These are phyloP conservation scores for Hyperopisus bebe DNA, from an alignment of 2,113 vertebrate species.

Conservation along the genomic window DNA sequence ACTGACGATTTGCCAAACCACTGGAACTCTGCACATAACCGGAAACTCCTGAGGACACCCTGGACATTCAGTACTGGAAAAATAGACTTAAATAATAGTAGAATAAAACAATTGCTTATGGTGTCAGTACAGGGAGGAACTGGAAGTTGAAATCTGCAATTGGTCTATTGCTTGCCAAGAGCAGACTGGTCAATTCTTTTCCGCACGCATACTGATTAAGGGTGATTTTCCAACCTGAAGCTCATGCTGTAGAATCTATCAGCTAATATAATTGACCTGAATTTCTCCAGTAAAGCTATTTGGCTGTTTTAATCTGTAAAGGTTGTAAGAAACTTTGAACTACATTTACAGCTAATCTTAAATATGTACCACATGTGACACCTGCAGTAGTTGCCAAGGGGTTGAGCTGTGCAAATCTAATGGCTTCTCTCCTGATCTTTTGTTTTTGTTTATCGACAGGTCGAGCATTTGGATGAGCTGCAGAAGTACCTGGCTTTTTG, in stretches of 20 bases:
- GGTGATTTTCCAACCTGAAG: not conserved
- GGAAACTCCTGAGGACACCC: not conserved
- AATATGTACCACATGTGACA: not conserved
- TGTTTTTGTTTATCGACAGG: not conserved
- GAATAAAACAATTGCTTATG: not conserved
- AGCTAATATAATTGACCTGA: not conserved
- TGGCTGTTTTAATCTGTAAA: not conserved
- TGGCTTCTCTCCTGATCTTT: not conserved
- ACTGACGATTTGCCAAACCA: not conserved
- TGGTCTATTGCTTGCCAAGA: not conserved
- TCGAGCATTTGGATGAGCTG: not conserved
- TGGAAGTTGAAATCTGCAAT: not conserved
- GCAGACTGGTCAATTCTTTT: not conserved
- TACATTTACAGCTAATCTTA: not conserved
- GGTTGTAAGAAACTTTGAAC: not conserved
- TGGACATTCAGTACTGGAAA: not conserved
- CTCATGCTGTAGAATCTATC: not conserved
- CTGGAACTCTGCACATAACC: not conserved
- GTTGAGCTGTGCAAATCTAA: not conserved
- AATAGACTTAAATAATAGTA: not conserved
- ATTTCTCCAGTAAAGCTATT: not conserved
- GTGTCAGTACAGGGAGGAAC: not conserved
- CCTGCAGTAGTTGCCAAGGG: not conserved
- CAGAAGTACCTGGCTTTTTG: not conserved
- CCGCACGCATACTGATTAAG: not conserved